Evolutionary conservation across 2,113 vertebrate genomes (phyloP).

Genomic region (Pelecanus crispus): DNA sequence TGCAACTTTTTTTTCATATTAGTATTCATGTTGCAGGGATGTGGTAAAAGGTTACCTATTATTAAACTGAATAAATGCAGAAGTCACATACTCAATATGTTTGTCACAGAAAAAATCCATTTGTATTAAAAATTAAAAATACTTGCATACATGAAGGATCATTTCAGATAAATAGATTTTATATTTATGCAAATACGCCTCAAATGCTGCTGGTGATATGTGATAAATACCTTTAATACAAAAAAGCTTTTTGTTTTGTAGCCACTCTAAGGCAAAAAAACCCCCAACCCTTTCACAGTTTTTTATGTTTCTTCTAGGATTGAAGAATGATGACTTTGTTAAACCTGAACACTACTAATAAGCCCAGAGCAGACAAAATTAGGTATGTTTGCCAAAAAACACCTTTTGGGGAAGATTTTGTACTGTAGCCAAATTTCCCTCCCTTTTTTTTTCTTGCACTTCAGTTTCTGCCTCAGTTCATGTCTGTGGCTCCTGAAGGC

Average conservation of each 20-base stretch:
- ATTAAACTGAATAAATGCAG: conserved; percentile 21
- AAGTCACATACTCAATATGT: not conserved
- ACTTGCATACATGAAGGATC: not conserved
- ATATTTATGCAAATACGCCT: conserved; percentile 38
- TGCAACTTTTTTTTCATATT: not conserved
- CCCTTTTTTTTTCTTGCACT: not conserved
- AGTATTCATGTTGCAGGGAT: not conserved
- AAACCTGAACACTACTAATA: not conserved
- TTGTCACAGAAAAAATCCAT: not conserved
- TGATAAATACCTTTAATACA: conserved; percentile 55
- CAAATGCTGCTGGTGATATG: not conserved
- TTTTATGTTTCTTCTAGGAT: conserved; percentile 1
- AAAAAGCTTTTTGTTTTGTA: conserved; percentile 7
- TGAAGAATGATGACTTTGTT: not conserved
- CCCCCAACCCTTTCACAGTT: not conserved
- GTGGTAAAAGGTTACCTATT: not conserved
- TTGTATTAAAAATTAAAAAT: conserved; percentile 50
- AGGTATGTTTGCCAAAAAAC: not conserved
- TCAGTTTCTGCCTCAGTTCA: not conserved
- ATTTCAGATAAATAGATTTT: conserved; percentile 44
- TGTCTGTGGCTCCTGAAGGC: not conserved
- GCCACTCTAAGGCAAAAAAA: not conserved
- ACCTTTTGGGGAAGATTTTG: not conserved
- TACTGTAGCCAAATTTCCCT: not conserved
- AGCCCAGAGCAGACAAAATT: not conserved